Evolutionary conservation across 2,888 invertebrate species (phyloP).

Genomic region (Polydrusus cervinus): DNA sequence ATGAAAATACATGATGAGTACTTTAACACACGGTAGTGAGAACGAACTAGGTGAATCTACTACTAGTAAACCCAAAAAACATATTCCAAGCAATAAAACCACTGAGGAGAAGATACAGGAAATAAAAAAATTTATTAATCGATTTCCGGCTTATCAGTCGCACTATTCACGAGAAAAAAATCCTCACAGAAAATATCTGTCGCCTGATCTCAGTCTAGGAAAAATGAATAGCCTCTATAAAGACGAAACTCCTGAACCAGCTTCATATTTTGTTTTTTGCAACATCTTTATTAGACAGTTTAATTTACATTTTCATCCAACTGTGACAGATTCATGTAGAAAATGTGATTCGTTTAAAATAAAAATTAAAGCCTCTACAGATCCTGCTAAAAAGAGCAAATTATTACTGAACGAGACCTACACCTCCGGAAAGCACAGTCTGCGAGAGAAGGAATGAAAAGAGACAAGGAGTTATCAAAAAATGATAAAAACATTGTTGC

Average conservation of each 20-base stretch:
- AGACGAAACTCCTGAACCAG: too few species aligned
- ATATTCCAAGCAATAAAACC: not conserved
- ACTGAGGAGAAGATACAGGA: not conserved
- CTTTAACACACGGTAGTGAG: too few species aligned
- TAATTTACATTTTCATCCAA: constrained; percentile 24
- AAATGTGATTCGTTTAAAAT: not conserved
- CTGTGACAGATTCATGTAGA: constrained; percentile 18
- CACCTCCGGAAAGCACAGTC: constrained; percentile 7
- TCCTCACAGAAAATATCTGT: too few species aligned
- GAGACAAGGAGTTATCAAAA: too few species aligned
- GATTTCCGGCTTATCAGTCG: constrained; percentile 23
- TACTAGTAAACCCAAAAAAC: too few species aligned
- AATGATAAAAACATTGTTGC: not conserved
- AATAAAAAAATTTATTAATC: constrained; percentile 18
- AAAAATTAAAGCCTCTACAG: too few species aligned
- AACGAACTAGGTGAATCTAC: too few species aligned
- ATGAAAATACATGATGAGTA: too few species aligned
- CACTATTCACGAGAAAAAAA: constrained; percentile 24
- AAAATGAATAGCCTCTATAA: constrained; percentile 23
- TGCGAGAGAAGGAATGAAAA: too few species aligned
- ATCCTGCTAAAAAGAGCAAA: too few species aligned
- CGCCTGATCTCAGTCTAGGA: constrained; percentile 10
- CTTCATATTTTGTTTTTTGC: too few species aligned
- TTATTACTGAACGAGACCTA: not conserved
- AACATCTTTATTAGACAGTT: constrained; percentile 23